These are phyloP conservation scores for Macropus fuliginosus DNA, from an alignment of 2,797 vertebrate species.

Conservation along the genomic window DNA sequence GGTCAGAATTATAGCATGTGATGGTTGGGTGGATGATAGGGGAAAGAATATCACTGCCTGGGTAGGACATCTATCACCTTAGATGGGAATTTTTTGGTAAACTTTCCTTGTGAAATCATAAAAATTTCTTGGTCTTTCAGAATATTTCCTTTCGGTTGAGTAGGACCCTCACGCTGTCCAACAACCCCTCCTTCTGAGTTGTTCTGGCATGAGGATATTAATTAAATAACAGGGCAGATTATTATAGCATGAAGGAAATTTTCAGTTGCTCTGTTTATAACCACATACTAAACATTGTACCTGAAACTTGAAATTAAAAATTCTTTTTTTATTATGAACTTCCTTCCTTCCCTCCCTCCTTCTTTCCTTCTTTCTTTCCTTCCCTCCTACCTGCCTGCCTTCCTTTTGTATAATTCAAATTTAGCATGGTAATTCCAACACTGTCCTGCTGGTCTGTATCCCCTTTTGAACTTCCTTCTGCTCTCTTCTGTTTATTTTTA, in stretches of 20 bases:
- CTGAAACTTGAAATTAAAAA: conserved; percentile 24
- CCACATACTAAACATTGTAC: neutral
- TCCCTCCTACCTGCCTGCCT: neutral
- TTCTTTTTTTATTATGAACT: neutral
- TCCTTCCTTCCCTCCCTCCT: neutral
- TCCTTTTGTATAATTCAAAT: neutral
- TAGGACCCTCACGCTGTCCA: neutral
- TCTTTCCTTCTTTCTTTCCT: neutral
- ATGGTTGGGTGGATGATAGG: neutral
- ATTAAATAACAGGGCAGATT: conserved; percentile 40
- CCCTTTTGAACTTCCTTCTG: neutral
- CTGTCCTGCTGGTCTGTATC: neutral
- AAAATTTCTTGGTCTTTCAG: conserved; percentile 31
- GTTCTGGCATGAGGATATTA: neutral
- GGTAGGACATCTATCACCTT: conserved; percentile 14
- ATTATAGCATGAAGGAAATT: conserved; percentile 8
- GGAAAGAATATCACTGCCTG: neutral
- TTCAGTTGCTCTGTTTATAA: conserved; percentile 23
- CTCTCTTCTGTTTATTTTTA: neutral
- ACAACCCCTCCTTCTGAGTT: neutral
- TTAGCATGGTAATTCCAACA: neutral
- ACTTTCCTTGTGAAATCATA: neutral
- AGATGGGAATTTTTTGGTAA: neutral
- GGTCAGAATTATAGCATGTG: neutral
- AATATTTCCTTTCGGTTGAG: conserved; percentile 28